phyloP scores from a whole-genome alignment of 2,113 vertebrate genomes.

The Zosterops borbonicus region DNA sequence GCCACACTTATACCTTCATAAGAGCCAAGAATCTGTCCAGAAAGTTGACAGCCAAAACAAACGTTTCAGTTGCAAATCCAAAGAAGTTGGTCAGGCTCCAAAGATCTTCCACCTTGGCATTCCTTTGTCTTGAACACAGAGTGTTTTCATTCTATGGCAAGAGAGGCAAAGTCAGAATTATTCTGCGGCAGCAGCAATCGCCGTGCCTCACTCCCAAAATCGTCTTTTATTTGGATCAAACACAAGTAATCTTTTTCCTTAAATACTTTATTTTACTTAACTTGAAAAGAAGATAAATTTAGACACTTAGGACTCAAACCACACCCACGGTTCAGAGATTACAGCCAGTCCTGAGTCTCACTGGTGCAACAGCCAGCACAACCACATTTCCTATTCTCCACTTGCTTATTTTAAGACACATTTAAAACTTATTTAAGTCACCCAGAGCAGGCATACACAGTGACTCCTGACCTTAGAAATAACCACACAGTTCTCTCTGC shows the following conservation, averaged over 20 bases:
- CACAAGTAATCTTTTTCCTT: rapidly evolving
- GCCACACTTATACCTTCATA: conserved; percentile 83
- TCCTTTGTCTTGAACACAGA: conserved; percentile 87
- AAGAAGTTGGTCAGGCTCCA: conserved; percentile 96
- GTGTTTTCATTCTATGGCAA: conserved; percentile 79
- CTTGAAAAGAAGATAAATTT: not conserved
- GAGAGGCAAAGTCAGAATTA: not conserved
- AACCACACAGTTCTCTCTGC: not conserved
- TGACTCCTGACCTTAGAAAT: not conserved
- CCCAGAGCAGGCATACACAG: rapidly evolving
- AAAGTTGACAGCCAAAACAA: conserved; percentile 94
- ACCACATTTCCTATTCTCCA: not conserved
- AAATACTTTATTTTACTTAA: not conserved
- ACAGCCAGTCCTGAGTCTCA: not conserved
- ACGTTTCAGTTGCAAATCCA: conserved; percentile 92
- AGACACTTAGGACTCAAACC: not conserved
- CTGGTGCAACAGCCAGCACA: not conserved
- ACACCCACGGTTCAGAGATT: not conserved
- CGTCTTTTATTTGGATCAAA: not conserved
- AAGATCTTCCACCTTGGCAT: conserved; percentile 92
- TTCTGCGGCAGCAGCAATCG: not conserved
- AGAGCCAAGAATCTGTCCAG: conserved; percentile 95
- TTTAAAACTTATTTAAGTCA: not conserved
- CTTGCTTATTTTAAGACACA: not conserved
- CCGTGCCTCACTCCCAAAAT: not conserved